Percentiles rank a stretch among this genome's conserved stretches.
Evolutionary conservation across 2,888 invertebrate genomes (phyloP).

Genomic region (Oxystoma pomonae): DNA sequence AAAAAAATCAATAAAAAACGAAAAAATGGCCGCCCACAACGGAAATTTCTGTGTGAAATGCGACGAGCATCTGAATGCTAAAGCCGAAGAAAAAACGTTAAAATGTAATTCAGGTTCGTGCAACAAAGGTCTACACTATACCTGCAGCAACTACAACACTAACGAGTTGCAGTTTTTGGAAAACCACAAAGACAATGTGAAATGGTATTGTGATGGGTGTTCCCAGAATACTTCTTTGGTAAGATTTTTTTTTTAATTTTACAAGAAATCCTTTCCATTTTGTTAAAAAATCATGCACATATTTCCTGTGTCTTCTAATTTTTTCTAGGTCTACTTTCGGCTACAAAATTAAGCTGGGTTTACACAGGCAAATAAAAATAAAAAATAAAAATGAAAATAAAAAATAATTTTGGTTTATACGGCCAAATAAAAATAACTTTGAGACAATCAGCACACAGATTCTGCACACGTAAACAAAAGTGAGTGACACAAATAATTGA

Average conservation of each 20-base stretch:
- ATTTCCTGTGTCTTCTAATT: no score
- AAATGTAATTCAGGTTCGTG: conserved; percentile 32
- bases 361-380: no score
- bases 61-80: conserved; percentile 26
- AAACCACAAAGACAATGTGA: conserved; percentile 30
- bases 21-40: conserved; percentile 30
- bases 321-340: no score
- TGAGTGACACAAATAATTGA: no score
- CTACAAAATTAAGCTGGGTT: no score
- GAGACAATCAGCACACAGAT: no score
- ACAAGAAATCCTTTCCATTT: no score
- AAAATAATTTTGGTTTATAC: no score
- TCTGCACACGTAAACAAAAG: no score
- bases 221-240: background rate
- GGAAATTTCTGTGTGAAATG: conserved; percentile 37
- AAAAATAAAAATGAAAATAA: no score
- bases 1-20: conserved; percentile 14
- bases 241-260: background rate
- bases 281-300: no score
- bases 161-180: conserved; percentile 32
- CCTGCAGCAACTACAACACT: conserved; percentile 32
- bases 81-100: conserved; percentile 27
- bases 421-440: no score
- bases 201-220: conserved; percentile 35
- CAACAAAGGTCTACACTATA: conserved; percentile 32